phyloP scores from a whole-genome alignment of 2,797 vertebrate genomes.

The Takifugu ocellatus region DNA sequence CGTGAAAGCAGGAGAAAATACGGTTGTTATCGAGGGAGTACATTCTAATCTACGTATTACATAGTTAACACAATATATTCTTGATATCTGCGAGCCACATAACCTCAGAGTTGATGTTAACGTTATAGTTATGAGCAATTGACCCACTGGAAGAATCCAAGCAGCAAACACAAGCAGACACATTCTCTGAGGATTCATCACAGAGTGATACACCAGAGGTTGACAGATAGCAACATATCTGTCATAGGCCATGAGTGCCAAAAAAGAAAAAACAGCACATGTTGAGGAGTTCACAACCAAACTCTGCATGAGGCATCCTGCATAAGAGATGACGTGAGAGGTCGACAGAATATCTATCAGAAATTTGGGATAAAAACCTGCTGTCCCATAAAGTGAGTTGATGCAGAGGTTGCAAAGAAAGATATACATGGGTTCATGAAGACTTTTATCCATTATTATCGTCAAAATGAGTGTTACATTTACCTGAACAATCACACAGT shows the following conservation, averaged over 20 bases:
- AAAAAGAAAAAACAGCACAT: conserved; percentile 19
- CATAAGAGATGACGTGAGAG: conserved; percentile 32
- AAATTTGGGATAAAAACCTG: conserved; percentile 54
- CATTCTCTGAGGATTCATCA: conserved; percentile 15
- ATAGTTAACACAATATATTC: conserved; percentile 38
- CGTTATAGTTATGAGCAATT: background rate
- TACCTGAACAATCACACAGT: conserved; percentile 25
- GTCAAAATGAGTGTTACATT: conserved; percentile 22
- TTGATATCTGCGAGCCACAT: conserved; percentile 47
- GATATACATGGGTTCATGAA: conserved; percentile 59
- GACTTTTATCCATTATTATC: conserved; percentile 23
- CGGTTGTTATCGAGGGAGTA: background rate
- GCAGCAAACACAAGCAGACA: background rate
- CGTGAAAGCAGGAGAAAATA: conserved; percentile 26
- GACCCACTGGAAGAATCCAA: background rate
- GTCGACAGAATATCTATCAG: conserved; percentile 41
- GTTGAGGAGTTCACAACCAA: conserved; percentile 27
- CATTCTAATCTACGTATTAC: conserved; percentile 21
- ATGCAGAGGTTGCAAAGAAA: conserved; percentile 52
- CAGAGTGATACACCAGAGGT: conserved; percentile 48
- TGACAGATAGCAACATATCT: conserved; percentile 60
- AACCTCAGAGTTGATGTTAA: conserved; percentile 4
- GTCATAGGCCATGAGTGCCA: conserved; percentile 50
- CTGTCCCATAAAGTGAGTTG: conserved; percentile 43
- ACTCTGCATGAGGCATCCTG: conserved; percentile 28